These are phyloP conservation scores for Vireo griseus DNA, from an alignment of 2,797 vertebrate genomes.

Conservation along the genomic window DNA sequence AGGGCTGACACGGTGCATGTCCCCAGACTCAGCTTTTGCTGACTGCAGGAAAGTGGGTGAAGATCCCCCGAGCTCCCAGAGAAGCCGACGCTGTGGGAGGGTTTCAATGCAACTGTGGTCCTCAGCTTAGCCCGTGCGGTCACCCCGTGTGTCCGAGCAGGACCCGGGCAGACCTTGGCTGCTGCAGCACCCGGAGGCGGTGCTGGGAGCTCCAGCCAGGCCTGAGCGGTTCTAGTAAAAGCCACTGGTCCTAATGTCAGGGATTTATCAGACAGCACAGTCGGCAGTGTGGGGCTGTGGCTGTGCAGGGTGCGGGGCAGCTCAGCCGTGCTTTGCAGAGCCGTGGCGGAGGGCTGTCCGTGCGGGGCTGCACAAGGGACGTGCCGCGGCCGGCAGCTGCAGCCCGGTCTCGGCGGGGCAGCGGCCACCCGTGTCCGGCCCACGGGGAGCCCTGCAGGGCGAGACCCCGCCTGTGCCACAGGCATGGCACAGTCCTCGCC, in stretches of 20 bases:
- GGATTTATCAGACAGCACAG: background rate
- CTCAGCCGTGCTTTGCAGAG: background rate
- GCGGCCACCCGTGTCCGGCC: accelerated
- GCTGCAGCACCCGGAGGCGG: background rate
- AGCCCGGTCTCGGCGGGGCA: background rate
- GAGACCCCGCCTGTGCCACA: too few species aligned
- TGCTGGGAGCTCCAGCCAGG: background rate
- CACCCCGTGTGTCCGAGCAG: background rate
- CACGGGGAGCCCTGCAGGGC: too few species aligned
- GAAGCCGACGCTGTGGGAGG: background rate
- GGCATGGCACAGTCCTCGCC: accelerated
- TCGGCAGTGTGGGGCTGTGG: background rate
- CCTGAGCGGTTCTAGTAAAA: background rate
- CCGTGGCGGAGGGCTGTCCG: background rate
- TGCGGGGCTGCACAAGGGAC: background rate
- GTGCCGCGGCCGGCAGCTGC: accelerated
- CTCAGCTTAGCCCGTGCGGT: background rate
- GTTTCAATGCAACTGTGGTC: accelerated
- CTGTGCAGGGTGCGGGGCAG: background rate
- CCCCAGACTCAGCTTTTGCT: background rate
- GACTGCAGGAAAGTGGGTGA: background rate
- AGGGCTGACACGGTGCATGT: background rate
- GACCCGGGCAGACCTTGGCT: background rate
- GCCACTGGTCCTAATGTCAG: background rate
- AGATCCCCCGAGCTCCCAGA: accelerated